Conservation (phyloP, 2,113 vertebrate species). For the Chaetura pelagica region DNA sequence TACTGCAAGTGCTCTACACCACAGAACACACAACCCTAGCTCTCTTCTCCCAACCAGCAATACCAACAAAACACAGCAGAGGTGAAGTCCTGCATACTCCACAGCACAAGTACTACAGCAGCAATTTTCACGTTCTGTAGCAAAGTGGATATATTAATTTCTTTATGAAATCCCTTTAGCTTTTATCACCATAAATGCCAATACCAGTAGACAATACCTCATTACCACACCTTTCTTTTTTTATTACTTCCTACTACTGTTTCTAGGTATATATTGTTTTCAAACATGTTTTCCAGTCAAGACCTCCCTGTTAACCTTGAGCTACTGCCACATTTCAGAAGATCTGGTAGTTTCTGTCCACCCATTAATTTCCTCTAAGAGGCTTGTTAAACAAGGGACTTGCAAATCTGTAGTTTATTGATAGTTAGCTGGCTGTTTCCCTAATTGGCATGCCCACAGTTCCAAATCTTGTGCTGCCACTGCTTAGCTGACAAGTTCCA, state of each 20-base stretch:
- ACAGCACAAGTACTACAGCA: background rate
- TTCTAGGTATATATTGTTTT: background rate
- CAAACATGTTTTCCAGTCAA: background rate
- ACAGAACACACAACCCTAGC: background rate
- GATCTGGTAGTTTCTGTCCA: background rate
- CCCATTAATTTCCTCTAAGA: background rate
- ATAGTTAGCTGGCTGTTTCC: background rate
- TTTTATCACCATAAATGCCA: background rate
- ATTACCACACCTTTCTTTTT: background rate
- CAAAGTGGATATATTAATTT: fast-evolving
- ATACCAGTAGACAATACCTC: background rate
- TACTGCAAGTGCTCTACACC: background rate
- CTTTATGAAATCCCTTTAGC: background rate
- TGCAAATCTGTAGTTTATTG: fast-evolving
- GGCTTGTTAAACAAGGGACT: background rate
- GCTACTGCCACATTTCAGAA: background rate
- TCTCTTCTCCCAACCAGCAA: background rate
- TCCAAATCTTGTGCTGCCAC: background rate
- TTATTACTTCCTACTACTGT: background rate
- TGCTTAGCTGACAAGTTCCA: background rate
- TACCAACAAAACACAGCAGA: background rate
- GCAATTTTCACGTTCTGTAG: background rate
- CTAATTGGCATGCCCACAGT: background rate
- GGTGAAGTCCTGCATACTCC: background rate
- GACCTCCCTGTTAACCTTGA: background rate